phyloP scores from a whole-genome alignment of 1,140 invertebrate genomes.

The Meloidogyne exigua region DNA sequence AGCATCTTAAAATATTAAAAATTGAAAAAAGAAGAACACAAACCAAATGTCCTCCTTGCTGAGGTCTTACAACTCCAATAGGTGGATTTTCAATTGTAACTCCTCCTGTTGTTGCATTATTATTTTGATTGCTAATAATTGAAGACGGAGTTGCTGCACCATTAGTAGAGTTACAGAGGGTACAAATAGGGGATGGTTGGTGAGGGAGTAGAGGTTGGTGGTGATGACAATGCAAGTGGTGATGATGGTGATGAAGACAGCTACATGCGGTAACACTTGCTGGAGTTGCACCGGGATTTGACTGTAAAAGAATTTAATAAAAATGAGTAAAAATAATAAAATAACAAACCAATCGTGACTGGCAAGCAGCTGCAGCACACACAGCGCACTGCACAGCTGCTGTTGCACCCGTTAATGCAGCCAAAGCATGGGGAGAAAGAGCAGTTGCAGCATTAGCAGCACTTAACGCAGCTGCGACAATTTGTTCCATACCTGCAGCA shows the following conservation, averaged over 20 bases:
- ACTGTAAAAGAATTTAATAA: background rate
- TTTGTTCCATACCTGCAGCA: conserved; percentile 25
- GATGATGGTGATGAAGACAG: conserved; percentile 27
- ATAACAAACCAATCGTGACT: conserved; percentile 20
- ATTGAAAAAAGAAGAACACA: background rate
- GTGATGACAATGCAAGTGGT: conserved; percentile 22
- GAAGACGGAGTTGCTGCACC: conserved; percentile 7
- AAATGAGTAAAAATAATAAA: background rate
- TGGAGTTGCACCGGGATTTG: conserved; percentile 6
- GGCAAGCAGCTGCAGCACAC: conserved; percentile 25
- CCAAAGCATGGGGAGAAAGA: conserved; percentile 11
- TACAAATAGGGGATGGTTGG: conserved; percentile 13
- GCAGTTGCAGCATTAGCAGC: conserved; percentile 13
- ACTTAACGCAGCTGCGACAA: conserved; percentile 21
- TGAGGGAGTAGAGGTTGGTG: conserved; percentile 1
- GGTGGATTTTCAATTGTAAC: background rate
- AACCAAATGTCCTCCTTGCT: background rate
- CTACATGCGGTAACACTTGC: conserved; percentile 22
- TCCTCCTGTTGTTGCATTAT: background rate
- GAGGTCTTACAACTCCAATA: background rate
- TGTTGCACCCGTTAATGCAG: background rate
- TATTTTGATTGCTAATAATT: conserved; percentile 1
- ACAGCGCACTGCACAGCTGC: conserved; percentile 19
- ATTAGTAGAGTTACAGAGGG: conserved; percentile 15
- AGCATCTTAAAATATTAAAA: background rate